These are phyloP conservation scores for Drosophila rellima DNA, from an alignment of 2,888 invertebrate genomes.

Conservation along the genomic window DNA sequence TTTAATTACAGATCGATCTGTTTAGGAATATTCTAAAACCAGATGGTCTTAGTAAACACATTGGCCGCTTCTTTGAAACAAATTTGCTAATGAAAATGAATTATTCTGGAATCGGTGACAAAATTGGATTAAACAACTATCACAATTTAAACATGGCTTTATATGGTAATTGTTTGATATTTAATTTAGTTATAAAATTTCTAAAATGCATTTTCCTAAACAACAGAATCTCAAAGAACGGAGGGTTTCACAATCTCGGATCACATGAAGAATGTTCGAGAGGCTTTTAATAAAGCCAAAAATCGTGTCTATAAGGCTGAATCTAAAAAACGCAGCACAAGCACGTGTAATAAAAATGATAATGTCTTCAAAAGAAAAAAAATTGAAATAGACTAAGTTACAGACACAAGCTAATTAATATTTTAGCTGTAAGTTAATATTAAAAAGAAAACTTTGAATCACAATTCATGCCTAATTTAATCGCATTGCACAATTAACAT, in stretches of 20 bases:
- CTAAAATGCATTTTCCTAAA: not conserved
- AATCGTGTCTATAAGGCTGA: conserved; percentile 50
- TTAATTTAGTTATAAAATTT: not conserved
- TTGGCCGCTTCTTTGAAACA: conserved; percentile 44
- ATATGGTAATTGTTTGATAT: conserved; percentile 29
- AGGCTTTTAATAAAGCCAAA: conserved; percentile 46
- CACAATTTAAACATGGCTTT: conserved; percentile 47
- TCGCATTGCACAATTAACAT: not conserved
- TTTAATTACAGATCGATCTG: conserved; percentile 32
- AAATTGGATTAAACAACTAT: conserved; percentile 43
- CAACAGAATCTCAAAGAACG: conserved; percentile 40
- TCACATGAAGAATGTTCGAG: conserved; percentile 42
- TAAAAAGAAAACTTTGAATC: not conserved
- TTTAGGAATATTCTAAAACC: conserved; percentile 44
- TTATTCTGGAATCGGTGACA: conserved; percentile 37
- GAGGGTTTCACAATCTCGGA: conserved; percentile 51
- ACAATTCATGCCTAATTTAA: not conserved
- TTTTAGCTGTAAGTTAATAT: conserved; percentile 1
- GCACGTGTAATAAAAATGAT: not conserved
- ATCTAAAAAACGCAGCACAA: conserved; percentile 26
- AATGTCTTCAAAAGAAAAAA: conserved; percentile 2
- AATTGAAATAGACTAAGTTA: conserved; percentile 3
- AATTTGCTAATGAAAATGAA: conserved; percentile 52
- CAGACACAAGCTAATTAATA: not conserved
- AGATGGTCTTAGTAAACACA: conserved; percentile 44